Evolutionary conservation across 2,888 invertebrate species (phyloP), one percentile per base, ranked within the genome.

Genomic region (Iphiclides podalirius): DNA sequence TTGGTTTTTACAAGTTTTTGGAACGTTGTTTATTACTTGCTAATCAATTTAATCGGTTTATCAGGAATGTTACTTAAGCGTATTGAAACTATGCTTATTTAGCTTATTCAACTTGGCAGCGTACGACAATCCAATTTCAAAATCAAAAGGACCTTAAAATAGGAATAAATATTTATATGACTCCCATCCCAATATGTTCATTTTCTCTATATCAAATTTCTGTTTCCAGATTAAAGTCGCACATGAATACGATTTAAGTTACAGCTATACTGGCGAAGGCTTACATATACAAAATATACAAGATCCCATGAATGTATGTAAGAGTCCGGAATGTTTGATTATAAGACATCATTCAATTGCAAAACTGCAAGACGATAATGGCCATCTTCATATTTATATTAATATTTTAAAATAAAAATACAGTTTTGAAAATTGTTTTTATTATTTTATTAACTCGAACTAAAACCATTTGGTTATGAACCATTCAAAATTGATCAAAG

Each of bases 251-350:
- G 64, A 55, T 11, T 48, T 60, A 41, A 64, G 67, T 15, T 64
- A 65, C 28, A 67, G 61, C 43, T 73, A 67, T 34, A 60, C 64
- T 11, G 75, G 73, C 16, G 62, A 65, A 53, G 63, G 70, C 9
- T 33, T 60, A 8, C 57, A 68, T 44, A 59, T 75, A n/a, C 61
- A 60, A 55, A 57, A 67, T 0, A 54, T 59, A n/a, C 69, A 70
- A 17, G 60, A 64, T 16, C 59, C 64, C 0, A 14, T 38, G 1
- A 58, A 49, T 13, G 57, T 74, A 7, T 63, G 58, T 11, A 42
- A 58, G 0, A 59, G 53, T 48, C 47, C 66, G 0, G 63, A 67
- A 36, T 71, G 69, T 50, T 63, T 74, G 1, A 53, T 63, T 2
- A 16, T 75, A 17, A 63, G 50, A 44, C 64, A 59, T 16, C 47